Evolutionary conservation across 2,888 invertebrate genomes (phyloP), one percentile per base, ranked within the genome.

Genomic region (Catonia carolina): DNA sequence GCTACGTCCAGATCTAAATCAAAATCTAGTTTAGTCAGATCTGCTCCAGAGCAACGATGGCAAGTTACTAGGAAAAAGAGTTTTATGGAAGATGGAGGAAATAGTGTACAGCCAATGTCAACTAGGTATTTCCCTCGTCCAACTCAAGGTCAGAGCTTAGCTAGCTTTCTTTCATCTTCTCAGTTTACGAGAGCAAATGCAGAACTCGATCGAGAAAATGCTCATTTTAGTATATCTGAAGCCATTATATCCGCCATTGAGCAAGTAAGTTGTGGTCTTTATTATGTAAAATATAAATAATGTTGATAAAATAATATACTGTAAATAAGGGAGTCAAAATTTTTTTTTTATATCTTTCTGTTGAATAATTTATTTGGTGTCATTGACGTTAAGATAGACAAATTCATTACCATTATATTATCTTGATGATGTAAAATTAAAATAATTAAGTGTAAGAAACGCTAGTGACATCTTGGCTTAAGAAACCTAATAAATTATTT

Each of bases 211-310:
- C 74, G 89, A 68, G 90, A 91, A 73, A 90, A 90, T 73, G 89
- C 89, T 0, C 90, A 91, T 73, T 90, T 91, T 70, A 84, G 82
- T 67, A 83, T 90, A 60, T 87, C 86, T 2, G 90, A 91, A 72
- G 88, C 88, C 0, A 81, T 90, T 68, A 90, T 90, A 61, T 81
- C 87, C 7, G 89, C 87, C 12, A 86, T 89, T 62, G 89, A 89
- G 68, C 82, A 84, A 67, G 74, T 75, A 58, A 56, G 14, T 20
- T 2, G 8, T 39, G 17, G n/a, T 15, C 8, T 37, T 37, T 37
- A 5, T 37, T 45, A 42, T 17, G 23, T n/a, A n/a, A n/a, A n/a
- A n/a, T n/a, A n/a, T n/a, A n/a, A n/a, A n/a, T n/a, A n/a, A n/a
- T n/a, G n/a, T 33, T 17, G 4, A 50, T 20, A 12, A 48, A 18